phyloP scores from a whole-genome alignment of 2,113 vertebrate species.

The Eptatretus burgeri region DNA sequence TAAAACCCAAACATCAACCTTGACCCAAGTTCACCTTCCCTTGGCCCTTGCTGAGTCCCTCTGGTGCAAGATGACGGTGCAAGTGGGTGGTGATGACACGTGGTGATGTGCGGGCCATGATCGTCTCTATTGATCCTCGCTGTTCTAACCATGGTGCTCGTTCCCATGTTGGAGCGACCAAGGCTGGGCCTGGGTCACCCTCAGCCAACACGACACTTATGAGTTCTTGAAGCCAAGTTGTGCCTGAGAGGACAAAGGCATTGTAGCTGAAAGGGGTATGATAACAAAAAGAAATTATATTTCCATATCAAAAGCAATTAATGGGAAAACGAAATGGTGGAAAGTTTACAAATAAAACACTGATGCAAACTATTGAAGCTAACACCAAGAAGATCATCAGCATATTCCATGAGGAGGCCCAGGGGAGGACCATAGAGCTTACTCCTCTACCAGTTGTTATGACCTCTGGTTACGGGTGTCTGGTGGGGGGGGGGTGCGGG shows the following conservation, averaged over 20 bases:
- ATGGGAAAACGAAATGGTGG: no score
- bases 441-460: no score
- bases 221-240: constrained; percentile 18
- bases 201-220: constrained; percentile 16
- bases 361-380: no score
- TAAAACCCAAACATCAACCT: neutral
- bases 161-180: rapidly evolving
- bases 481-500: no score
- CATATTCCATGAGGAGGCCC: no score
- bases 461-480: no score
- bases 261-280: constrained; percentile 9
- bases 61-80: constrained; percentile 16
- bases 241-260: no score
- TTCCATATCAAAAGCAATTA: no score
- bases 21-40: constrained; percentile 12
- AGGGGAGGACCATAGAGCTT: no score
- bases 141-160: constrained; percentile 14
- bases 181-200: constrained; percentile 13
- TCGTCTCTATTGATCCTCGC: rapidly evolving
- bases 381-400: no score
- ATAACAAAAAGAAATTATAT: neutral
- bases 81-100: constrained; percentile 15
- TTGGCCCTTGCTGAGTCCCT: constrained; percentile 14
- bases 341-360: no score
- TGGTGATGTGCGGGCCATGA: constrained; percentile 9